A percentile compares a stretch with the other conserved stretches of the same genome.
Evolutionary conservation across 2,888 invertebrate species (phyloP).

Genomic region (Strigamia maritima): DNA sequence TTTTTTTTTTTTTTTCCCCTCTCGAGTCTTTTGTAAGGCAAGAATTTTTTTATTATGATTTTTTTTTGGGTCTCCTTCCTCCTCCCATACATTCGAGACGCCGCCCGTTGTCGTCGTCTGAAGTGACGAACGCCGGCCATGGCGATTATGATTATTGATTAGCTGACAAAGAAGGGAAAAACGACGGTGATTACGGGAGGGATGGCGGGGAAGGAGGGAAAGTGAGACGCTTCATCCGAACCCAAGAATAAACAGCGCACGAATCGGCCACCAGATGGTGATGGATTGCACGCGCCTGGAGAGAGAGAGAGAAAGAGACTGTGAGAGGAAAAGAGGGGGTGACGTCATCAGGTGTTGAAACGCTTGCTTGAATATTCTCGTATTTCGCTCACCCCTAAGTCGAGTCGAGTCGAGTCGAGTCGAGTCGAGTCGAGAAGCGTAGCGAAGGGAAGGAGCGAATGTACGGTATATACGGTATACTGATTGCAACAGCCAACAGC

Average conservation of each 20-base stretch:
- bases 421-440: neutral
- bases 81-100: slow-evolving; percentile 8
- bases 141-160: slow-evolving; percentile 29
- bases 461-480: no score
- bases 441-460: neutral
- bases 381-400: neutral
- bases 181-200: slow-evolving; percentile 29
- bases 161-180: slow-evolving; percentile 29
- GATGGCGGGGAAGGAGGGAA: neutral
- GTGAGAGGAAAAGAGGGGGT: neutral
- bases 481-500: slow-evolving; percentile 25
- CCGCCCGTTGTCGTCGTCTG: slow-evolving; percentile 27
- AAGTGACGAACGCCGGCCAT: slow-evolving; percentile 29
- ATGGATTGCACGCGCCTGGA: slow-evolving; percentile 29
- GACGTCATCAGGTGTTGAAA: slow-evolving; percentile 29
- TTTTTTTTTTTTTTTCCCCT: neutral
- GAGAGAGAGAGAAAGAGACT: neutral
- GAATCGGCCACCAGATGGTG: slow-evolving; percentile 29
- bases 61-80: neutral
- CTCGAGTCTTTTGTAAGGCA: neutral
- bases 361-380: slow-evolving; percentile 24
- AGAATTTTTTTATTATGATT: slow-evolving; percentile 23
- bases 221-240: slow-evolving; percentile 21
- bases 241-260: slow-evolving; percentile 26
- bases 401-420: no score